These are phyloP conservation scores for Microchrysa polita DNA, from an alignment of 2,888 invertebrate genomes.

Conservation along the genomic window DNA sequence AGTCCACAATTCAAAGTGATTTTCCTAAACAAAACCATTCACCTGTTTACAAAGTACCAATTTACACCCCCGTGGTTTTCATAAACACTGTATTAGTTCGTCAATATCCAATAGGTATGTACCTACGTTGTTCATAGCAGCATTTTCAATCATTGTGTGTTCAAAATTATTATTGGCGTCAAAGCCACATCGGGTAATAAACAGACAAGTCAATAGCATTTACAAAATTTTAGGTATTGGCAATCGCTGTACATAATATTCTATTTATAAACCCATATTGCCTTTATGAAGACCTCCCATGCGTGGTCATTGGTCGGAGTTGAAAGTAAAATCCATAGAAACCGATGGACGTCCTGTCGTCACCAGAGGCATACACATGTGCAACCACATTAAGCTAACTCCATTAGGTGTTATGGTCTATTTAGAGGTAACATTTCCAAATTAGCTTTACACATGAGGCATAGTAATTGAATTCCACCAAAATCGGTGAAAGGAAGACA, in stretches of 20 bases:
- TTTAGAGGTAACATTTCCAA: constrained; percentile 37
- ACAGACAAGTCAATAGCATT: background rate
- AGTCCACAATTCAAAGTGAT: no score
- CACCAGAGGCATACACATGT: no score
- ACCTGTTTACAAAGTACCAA: no score
- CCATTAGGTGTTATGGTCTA: constrained; percentile 33
- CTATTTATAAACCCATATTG: no score
- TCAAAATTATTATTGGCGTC: constrained; percentile 19
- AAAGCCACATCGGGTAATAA: constrained; percentile 7
- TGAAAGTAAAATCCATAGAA: no score
- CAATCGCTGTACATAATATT: background rate
- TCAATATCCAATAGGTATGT: background rate
- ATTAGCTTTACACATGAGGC: constrained; percentile 31
- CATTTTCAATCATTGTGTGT: background rate
- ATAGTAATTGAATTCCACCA: constrained; percentile 44
- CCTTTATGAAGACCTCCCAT: no score
- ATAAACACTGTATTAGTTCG: background rate
- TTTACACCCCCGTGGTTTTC: background rate
- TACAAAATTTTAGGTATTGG: constrained; percentile 7
- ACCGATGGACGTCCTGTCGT: no score
- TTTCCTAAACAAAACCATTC: no score
- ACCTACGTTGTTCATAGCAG: constrained; percentile 4
- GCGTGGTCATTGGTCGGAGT: no score
- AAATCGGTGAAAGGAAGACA: constrained; percentile 34
- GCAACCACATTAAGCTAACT: constrained; percentile 21